Base-by-base conservation (phyloP, 2,797 vertebrate genomes). In the Rhinophrynus dorsalis region DNA sequence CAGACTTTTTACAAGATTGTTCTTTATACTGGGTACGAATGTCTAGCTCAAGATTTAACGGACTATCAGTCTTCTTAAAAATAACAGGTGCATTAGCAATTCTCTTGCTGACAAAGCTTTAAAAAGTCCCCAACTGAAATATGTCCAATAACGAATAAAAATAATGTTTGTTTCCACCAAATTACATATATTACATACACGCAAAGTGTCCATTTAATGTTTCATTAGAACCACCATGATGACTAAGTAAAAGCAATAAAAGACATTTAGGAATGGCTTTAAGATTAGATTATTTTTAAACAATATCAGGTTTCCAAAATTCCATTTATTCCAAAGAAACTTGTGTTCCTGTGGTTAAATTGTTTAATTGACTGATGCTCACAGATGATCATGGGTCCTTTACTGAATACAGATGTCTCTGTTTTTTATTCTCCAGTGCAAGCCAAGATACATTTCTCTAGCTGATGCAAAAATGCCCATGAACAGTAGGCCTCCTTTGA, bases 261-360 rank as follows among this genome's bases (percentile, higher is more conserved):
- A 20, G 2, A 20, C 2, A 37, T 13, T 7, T 37, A 6, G 76
- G 76, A 81, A 68, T 75, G 76, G 71, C 30, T 29, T 6, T 59
- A 74, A 67, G 71, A 21, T 70, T 64, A 17, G 0, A 62, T 61
- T 77, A 9, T 48, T 77, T 18, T 17, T 4, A 13, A 1, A 10
- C 4, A 23, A 20, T 47, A 47, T 76, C 76, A 77, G 1, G 73
- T 73, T 72, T 74, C 75, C 35, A 37, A 78, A 67, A 37, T 5
- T 50, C 65, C 23, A 56, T 63, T 1, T 72, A 64, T 55, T 60
- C 45, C 17, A 50, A 59, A 63, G 50, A 63, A 37, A 64, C 37
- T 15, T 74, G 32, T 63, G 75, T 75, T 78, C 62, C 77, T 18
- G 4, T 42, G 40, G 4, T 9, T 0, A 5, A 64, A 70, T n/a